phyloP scores from a whole-genome alignment of 2,113 vertebrate species.

The Lagopus muta region DNA sequence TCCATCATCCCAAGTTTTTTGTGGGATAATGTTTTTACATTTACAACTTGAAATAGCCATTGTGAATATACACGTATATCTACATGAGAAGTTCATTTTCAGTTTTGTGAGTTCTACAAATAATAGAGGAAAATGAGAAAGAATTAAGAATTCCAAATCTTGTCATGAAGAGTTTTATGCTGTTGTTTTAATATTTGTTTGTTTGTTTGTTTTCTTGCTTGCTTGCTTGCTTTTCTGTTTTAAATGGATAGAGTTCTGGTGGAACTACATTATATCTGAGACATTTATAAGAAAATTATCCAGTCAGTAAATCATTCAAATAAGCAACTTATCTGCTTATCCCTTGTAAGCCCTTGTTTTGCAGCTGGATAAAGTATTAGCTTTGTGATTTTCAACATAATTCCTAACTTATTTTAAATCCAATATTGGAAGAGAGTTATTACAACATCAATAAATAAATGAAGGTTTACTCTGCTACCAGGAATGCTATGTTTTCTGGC shows the following conservation, averaged over 20 bases:
- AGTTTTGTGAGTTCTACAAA: rapidly evolving
- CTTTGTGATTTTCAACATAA: neutral
- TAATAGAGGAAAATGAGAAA: neutral
- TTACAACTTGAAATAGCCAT: too few species aligned
- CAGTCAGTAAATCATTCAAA: rapidly evolving
- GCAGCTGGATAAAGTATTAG: neutral
- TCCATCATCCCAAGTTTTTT: rapidly evolving
- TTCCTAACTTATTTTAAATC: neutral
- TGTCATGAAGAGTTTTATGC: rapidly evolving
- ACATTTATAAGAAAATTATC: neutral
- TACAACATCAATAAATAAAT: neutral
- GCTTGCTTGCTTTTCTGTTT: neutral
- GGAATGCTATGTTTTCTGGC: neutral
- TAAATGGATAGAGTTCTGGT: neutral
- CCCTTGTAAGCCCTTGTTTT: neutral
- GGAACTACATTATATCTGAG: too few species aligned
- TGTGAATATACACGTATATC: too few species aligned
- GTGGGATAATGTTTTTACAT: neutral
- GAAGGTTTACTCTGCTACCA: neutral
- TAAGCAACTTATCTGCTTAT: neutral
- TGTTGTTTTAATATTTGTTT: neutral
- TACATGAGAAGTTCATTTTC: neutral
- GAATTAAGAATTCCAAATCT: neutral
- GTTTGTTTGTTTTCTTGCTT: neutral
- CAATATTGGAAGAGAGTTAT: neutral